phyloP scores from a whole-genome alignment of 2,113 vertebrate genomes.

The Paralichthys olivaceus region DNA sequence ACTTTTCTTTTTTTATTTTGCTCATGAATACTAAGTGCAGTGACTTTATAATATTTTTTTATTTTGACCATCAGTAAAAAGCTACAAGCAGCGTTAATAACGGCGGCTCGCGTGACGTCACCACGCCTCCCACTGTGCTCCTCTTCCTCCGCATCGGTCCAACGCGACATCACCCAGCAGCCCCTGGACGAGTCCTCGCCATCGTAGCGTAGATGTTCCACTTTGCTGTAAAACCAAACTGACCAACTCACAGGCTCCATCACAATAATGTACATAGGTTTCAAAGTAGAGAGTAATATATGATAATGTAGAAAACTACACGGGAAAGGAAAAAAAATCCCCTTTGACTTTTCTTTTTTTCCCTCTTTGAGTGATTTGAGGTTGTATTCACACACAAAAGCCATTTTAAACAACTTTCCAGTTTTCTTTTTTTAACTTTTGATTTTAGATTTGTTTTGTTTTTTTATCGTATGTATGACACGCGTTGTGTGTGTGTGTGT shows the following conservation, averaged over 20 bases:
- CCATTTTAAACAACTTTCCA: constrained; percentile 76
- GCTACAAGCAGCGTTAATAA: constrained; percentile 26
- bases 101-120: constrained; percentile 35
- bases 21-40: constrained; percentile 68
- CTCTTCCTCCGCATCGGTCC: constrained; percentile 55
- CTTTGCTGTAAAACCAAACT: constrained; percentile 62
- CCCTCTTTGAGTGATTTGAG: constrained; percentile 64
- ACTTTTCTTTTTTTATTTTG: constrained; percentile 58
- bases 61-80: constrained; percentile 53
- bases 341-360: constrained; percentile 33
- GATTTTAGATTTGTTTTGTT: constrained; percentile 68
- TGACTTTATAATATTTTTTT: constrained; percentile 64
- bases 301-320: constrained; percentile 78
- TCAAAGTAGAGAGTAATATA: constrained; percentile 84
- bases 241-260: constrained; percentile 50
- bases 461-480: constrained; percentile 53
- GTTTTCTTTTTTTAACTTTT: constrained; percentile 54
- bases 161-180: constrained; percentile 36
- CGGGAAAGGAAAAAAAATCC: constrained; percentile 42
- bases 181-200: constrained; percentile 34
- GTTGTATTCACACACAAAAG: constrained; percentile 70
- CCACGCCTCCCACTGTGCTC: constrained; percentile 34
- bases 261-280: constrained; percentile 82
- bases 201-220: constrained; percentile 20
- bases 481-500: constrained; percentile 26